Conservation (phyloP, 2,113 vertebrate species). For the Caretta caretta region DNA sequence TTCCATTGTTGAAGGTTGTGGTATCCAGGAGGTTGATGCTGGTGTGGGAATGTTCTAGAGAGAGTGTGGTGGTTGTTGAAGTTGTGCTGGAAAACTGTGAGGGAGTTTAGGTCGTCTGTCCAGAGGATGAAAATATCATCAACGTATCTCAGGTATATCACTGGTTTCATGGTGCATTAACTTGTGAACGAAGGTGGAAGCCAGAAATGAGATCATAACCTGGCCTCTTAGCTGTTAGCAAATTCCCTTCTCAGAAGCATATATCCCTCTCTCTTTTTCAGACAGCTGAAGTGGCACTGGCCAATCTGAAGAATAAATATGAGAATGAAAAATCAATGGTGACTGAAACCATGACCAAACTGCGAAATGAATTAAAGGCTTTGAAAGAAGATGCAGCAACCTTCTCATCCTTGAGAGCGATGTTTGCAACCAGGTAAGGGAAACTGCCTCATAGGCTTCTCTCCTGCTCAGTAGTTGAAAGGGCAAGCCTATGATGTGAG, state of each 20-base stretch:
- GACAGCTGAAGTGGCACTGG: slow-evolving; percentile 95
- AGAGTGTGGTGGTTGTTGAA: too few relatives aligned
- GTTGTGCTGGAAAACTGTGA: too few relatives aligned
- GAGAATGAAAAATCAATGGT: slow-evolving; percentile 99
- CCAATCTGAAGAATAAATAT: slow-evolving; percentile 98
- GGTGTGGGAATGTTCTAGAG: too few relatives aligned
- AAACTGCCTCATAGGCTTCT: accelerated
- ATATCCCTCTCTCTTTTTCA: slow-evolving; percentile 67
- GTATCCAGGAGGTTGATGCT: too few relatives aligned
- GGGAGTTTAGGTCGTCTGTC: not conserved
- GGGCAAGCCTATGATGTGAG: not conserved
- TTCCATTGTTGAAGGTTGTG: too few relatives aligned
- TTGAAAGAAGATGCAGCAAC: slow-evolving; percentile 98
- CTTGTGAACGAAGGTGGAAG: not conserved
- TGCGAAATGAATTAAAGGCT: slow-evolving; percentile 97
- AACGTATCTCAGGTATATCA: not conserved
- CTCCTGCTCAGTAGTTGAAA: not conserved
- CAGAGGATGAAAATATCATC: not conserved
- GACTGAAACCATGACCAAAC: slow-evolving; percentile 98
- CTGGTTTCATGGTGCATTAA: not conserved
- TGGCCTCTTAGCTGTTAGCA: not conserved
- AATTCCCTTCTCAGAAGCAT: not conserved
- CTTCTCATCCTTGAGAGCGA: slow-evolving; percentile 97
- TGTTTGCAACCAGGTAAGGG: slow-evolving; percentile 96
- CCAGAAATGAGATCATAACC: not conserved